phyloP scores from a whole-genome alignment of 1,140 invertebrate species.

The Ephestia elutella region DNA sequence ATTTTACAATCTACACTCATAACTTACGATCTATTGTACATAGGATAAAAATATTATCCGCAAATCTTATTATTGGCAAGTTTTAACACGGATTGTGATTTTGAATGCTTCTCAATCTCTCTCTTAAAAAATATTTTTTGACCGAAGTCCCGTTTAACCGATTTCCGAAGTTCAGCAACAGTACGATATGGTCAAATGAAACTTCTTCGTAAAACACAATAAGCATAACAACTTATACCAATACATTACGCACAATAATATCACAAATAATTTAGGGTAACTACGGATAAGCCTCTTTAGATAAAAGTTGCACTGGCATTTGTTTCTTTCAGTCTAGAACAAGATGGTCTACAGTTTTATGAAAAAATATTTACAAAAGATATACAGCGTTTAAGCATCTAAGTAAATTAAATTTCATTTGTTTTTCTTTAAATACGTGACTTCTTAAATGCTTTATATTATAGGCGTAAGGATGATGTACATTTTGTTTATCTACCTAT shows the following conservation, averaged over 20 bases:
- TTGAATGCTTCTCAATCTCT: constrained; percentile 10
- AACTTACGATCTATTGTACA: constrained; percentile 55
- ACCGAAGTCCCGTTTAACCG: constrained; percentile 9
- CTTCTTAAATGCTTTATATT: too few species aligned
- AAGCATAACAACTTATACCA: constrained; percentile 32
- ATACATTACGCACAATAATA: constrained; percentile 54
- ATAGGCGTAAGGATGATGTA: background rate
- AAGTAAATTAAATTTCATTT: background rate
- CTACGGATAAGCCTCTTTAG: constrained; percentile 52
- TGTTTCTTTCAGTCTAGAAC: constrained; percentile 23
- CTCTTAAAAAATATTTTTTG: background rate
- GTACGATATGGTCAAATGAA: constrained; percentile 9
- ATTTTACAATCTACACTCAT: constrained; percentile 63
- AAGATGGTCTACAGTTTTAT: constrained; percentile 14
- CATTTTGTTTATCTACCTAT: background rate
- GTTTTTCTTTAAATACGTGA: too few species aligned
- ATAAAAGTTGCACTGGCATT: constrained; percentile 23
- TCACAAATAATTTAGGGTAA: constrained; percentile 71
- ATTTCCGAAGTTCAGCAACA: background rate
- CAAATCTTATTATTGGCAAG: constrained; percentile 25
- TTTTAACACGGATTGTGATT: constrained; percentile 11
- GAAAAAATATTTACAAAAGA: constrained; percentile 25
- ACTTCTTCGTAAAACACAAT: constrained; percentile 11
- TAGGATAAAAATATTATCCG: constrained; percentile 35
- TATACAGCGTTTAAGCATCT: background rate